Evolutionary conservation across 2,888 invertebrate species (phyloP).

Genomic region (Fissipunctia ypsillon): DNA sequence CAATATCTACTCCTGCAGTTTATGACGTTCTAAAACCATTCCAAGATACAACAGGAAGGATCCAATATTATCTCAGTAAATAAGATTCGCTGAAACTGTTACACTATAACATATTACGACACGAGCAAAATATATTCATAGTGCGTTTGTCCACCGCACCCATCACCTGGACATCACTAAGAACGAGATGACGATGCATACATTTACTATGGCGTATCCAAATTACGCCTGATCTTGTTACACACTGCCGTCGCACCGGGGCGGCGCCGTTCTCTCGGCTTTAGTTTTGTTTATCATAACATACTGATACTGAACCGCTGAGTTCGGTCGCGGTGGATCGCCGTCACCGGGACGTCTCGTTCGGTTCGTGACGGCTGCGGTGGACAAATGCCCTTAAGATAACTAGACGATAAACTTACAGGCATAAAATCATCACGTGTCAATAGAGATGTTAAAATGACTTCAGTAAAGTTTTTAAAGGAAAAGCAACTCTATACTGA

Average conservation of each 20-base stretch:
- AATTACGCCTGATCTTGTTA: no score
- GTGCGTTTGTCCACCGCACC: no score
- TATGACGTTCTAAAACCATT: conserved; percentile 25
- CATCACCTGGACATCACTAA: no score
- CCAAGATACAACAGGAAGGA: conserved; percentile 55
- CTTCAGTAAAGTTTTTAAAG: not conserved
- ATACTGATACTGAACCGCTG: no score
- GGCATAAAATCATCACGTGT: conserved; percentile 75
- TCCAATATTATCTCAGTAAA: conserved; percentile 52
- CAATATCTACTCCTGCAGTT: not conserved
- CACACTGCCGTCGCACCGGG: no score
- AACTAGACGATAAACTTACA: conserved; percentile 65
- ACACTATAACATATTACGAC: conserved; percentile 41
- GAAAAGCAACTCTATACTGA: conserved; percentile 28
- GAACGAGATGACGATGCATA: no score
- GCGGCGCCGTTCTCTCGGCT: no score
- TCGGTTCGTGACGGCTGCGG: no score
- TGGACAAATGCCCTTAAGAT: conserved; percentile 29
- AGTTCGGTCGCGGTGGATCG: no score
- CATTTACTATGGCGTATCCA: no score
- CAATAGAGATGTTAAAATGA: conserved; percentile 72
- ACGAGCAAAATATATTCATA: conserved; percentile 39
- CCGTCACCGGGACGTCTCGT: no score
- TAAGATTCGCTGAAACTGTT: conserved; percentile 47
- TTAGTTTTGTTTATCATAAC: no score